Base-by-base conservation (phyloP, 2,888 invertebrate species). In the Sinhomidia bicolor region DNA sequence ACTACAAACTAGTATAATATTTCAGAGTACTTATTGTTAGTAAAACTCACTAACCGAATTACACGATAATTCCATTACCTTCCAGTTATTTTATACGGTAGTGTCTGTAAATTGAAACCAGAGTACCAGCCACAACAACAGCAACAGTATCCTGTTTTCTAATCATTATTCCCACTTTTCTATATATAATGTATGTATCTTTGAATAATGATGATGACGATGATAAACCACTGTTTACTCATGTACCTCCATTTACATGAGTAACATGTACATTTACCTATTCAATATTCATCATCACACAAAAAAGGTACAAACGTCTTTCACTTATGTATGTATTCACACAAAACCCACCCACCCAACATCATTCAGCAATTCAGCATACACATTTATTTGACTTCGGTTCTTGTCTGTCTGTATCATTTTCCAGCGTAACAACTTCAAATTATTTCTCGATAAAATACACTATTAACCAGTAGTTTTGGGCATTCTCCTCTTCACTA, bases 51-150 rank as follows among this genome's bases (percentile, higher is more conserved):
- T 81, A 62, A 81, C 62, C 32, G 57, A 86, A 90, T 90, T 89
- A 91, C 91, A 91, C 86, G 90, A 90, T 91, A 91, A 91, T 91
- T 91, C 90, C 91, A 91, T 91, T 91, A 91, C 88, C 54, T 78
- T 86, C 90, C 10, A 44, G 44, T 14, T 47, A 74, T 90, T 89
- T 87, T 84, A 86, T 51, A 62, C 89, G 89, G 89, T 89, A 85
- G 65, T 87, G 76, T 74, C 57, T 74, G n/a, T 88, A 85, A 88
- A 89, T 88, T 91, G 89, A 86, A 85, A 89, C 80, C 76, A 80
- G 62, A 85, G 78, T 57, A 76, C 62, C 54, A 68, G 54, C 83
- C 83, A 60, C 88, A 88, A 60, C 60, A 12, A 17, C 54, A n/a
- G 17, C n/a, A 32, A 65, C 65, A 65, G 62, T 47, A 82, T 74